Conservation (phyloP, 2,113 vertebrate genomes). For the Sinocyclocheilus grahami region DNA sequence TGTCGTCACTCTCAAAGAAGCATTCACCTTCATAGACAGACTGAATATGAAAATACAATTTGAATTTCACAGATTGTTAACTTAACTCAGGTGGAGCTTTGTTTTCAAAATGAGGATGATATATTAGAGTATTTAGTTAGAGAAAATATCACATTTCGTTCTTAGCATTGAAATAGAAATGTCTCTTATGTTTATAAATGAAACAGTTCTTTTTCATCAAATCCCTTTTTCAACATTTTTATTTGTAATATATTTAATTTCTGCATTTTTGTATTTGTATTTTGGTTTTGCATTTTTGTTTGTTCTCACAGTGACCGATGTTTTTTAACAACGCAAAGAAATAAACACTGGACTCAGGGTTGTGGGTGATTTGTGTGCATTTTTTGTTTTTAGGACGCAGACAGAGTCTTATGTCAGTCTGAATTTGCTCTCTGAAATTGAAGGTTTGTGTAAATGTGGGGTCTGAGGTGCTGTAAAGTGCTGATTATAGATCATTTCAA, state of each 20-base stretch:
- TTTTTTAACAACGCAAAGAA: constrained; percentile 24
- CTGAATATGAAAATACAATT: background rate
- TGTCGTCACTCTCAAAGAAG: background rate
- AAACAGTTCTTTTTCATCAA: background rate
- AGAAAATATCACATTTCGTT: background rate
- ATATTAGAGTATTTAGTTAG: background rate
- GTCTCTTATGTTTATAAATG: background rate
- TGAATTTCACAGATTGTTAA: background rate
- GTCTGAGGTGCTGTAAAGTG: background rate
- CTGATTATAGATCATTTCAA: constrained; percentile 23
- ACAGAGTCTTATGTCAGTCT: constrained; percentile 2
- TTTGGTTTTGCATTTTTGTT: background rate
- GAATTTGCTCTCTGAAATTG: constrained; percentile 9
- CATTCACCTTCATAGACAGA: no score
- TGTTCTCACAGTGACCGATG: background rate
- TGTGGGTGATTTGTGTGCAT: background rate
- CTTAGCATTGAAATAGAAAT: background rate
- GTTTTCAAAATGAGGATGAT: background rate
- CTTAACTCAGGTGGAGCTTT: background rate
- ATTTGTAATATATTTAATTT: background rate
- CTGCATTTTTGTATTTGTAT: no score
- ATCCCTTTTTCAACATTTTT: background rate
- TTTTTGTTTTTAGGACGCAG: background rate
- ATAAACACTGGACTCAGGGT: constrained; percentile 34
- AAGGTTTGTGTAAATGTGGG: constrained; percentile 22